Percentiles rank a stretch among this genome's conserved stretches.
These are phyloP conservation scores for Poicephalus meyeri DNA, from an alignment of 2,113 vertebrate genomes.

Conservation along the genomic window DNA sequence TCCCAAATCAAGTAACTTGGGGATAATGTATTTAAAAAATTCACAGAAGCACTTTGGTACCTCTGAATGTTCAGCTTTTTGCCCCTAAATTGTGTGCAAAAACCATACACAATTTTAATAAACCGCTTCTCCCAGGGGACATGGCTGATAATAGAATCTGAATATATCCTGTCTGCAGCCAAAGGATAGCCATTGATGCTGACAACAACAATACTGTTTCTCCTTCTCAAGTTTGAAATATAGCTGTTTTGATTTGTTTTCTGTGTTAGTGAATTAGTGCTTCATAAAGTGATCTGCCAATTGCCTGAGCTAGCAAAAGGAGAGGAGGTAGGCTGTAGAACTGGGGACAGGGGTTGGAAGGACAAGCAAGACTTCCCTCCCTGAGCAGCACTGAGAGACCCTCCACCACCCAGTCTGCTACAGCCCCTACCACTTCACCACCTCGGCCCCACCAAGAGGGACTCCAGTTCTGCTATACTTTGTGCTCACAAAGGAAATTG, in stretches of 20 bases:
- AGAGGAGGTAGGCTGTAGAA: not conserved
- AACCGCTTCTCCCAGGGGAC: not conserved
- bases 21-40: not conserved
- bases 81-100: not conserved
- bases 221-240: not conserved
- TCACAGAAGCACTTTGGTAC: not conserved
- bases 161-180: not conserved
- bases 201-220: not conserved
- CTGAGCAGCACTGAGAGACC: not conserved
- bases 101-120: not conserved
- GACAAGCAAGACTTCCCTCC: not conserved
- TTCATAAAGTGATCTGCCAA: not conserved
- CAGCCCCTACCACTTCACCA: not conserved
- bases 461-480: not conserved
- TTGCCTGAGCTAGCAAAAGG: not conserved
- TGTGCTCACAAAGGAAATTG: not conserved
- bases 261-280: not conserved
- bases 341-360: not conserved
- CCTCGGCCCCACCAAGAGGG: not conserved
- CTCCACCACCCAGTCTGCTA: not conserved
- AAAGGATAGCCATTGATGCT: not conserved
- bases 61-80: not conserved
- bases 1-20: not conserved
- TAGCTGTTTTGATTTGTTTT: not conserved
- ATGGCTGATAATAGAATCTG: not conserved